phyloP scores from a whole-genome alignment of 2,888 invertebrate species.

The Drosophila meridiana region DNA sequence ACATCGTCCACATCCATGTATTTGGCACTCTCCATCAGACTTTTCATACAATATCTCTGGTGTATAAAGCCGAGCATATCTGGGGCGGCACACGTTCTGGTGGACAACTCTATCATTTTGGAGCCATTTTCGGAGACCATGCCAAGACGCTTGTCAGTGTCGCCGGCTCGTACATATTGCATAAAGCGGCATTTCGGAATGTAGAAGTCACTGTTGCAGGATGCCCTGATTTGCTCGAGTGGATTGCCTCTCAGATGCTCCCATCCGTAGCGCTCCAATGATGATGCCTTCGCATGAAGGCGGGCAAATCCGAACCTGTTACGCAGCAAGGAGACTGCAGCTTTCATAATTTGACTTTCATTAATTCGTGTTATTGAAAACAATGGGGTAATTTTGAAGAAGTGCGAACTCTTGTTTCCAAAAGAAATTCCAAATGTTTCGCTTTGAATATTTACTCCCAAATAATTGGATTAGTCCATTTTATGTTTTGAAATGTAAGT shows the following conservation, averaged over 20 bases:
- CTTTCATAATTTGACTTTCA: slow-evolving; percentile 45
- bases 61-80: slow-evolving; percentile 86
- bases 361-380: slow-evolving; percentile 6
- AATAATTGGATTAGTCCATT: not conserved
- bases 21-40: slow-evolving; percentile 45
- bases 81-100: slow-evolving; percentile 81
- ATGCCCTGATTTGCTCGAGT: slow-evolving; percentile 10
- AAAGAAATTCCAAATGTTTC: slow-evolving; percentile 24
- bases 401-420: slow-evolving; percentile 4
- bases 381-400: slow-evolving; percentile 32
- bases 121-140: slow-evolving; percentile 88
- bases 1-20: slow-evolving; percentile 59
- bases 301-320: slow-evolving; percentile 42
- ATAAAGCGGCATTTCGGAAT: slow-evolving; percentile 87
- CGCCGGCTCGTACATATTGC: slow-evolving; percentile 88
- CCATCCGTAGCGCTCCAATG: slow-evolving; percentile 29
- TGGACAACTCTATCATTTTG: slow-evolving; percentile 88
- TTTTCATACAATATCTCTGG: slow-evolving; percentile 83
- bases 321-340: slow-evolving; percentile 56
- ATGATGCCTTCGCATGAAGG: slow-evolving; percentile 26
- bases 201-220: slow-evolving; percentile 13
- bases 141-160: slow-evolving; percentile 88
- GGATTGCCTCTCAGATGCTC: slow-evolving; percentile 6
- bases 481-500: slow-evolving; percentile 18
- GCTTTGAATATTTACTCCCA: not conserved